Percentiles rank a stretch among this genome's conserved stretches.
Conservation (phyloP, 2,113 vertebrate genomes). For the Hylia prasina region DNA sequence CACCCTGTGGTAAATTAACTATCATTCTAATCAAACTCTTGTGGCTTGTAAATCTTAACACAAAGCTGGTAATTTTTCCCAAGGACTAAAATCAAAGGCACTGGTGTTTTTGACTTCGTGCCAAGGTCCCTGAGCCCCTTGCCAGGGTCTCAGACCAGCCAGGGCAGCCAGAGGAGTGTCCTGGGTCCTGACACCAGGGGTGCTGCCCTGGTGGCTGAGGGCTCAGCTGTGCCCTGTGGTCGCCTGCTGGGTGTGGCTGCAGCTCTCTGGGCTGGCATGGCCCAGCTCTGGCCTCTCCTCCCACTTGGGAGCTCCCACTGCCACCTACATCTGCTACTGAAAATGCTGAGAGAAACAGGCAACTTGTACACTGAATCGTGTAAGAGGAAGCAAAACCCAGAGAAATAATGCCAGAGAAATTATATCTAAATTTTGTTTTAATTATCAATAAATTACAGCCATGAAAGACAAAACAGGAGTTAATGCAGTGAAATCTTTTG, state of each 20-base stretch:
- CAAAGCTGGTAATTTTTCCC: no score
- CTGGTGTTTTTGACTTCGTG: no score
- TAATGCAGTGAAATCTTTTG: not conserved
- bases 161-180: no score
- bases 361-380: not conserved
- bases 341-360: not conserved
- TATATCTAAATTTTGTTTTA: not conserved
- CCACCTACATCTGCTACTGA: not conserved
- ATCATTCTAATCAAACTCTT: no score
- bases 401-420: not conserved
- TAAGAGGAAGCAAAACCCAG: not conserved
- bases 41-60: no score
- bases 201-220: not conserved
- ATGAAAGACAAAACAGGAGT: not conserved
- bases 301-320: no score
- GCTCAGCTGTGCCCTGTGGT: not conserved
- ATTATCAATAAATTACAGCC: not conserved
- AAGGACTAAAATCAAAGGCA: no score
- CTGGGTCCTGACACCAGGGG: no score
- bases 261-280: fast-evolving
- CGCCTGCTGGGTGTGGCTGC: not conserved
- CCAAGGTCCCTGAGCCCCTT: no score
- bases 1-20: no score
- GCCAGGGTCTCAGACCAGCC: no score
- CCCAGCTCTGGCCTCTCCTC: not conserved